Evolutionary conservation across 2,113 vertebrate species (phyloP).

Genomic region (Herpailurus yagouaroundi): DNA sequence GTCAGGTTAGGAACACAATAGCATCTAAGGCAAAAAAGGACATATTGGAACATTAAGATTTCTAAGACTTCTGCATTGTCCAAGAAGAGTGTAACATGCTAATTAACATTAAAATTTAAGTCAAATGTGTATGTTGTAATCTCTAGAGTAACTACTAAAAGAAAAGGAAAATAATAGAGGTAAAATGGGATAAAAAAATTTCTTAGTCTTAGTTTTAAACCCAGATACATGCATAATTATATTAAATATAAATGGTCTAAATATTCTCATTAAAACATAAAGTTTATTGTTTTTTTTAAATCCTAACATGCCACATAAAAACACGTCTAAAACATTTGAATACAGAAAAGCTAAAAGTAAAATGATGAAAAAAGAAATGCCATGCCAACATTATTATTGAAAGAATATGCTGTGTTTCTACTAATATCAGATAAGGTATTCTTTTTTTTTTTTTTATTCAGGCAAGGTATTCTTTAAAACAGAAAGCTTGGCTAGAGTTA

Average conservation of each 20-base stretch:
- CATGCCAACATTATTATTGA: background rate
- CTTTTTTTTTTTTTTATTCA: background rate
- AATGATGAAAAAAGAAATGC: background rate
- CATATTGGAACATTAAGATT: background rate
- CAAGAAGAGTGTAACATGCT: background rate
- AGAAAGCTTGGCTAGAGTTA: background rate
- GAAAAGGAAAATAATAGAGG: background rate
- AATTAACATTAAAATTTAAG: background rate
- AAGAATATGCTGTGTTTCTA: background rate
- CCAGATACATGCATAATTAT: background rate
- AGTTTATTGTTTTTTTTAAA: background rate
- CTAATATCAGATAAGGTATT: background rate
- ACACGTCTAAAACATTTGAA: background rate
- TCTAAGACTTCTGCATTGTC: background rate
- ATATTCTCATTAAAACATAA: slow-evolving; percentile 26
- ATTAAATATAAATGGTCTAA: slow-evolving; percentile 43
- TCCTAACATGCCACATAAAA: background rate
- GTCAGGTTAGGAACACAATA: background rate
- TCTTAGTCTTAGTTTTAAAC: background rate
- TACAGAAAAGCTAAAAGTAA: background rate
- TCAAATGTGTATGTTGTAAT: background rate
- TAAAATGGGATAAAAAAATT: background rate
- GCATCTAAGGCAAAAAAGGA: background rate
- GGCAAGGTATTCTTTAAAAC: background rate
- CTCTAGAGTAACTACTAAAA: background rate